A percentile compares a stretch with the other conserved stretches of the same genome.
Evolutionary conservation across 2,888 invertebrate species (phyloP).

Genomic region (Agrenia bidenticulata): DNA sequence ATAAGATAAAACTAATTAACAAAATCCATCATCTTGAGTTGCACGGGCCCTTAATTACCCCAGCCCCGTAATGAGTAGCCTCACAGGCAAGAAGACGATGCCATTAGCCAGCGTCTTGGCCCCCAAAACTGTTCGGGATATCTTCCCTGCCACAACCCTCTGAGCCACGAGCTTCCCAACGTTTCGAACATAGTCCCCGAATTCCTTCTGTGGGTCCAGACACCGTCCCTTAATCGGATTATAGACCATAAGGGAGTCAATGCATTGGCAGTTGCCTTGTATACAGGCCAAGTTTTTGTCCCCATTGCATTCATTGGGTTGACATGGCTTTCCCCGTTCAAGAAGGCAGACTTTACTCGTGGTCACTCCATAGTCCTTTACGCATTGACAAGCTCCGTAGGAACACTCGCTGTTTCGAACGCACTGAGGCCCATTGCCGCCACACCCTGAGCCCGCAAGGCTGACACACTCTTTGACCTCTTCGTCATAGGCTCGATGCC

Average conservation of each 20-base stretch:
- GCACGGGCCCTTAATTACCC: neutral
- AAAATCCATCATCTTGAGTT: neutral
- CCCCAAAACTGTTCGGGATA: neutral
- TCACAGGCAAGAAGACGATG: slow-evolving; percentile 8
- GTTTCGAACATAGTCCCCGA: slow-evolving; percentile 5
- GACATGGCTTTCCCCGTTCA: slow-evolving; percentile 6
- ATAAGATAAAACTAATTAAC: neutral
- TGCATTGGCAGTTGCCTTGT: slow-evolving; percentile 17
- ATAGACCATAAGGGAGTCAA: slow-evolving; percentile 21
- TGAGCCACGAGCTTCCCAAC: slow-evolving; percentile 8
- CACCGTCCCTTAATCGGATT: slow-evolving; percentile 16
- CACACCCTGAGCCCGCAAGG: slow-evolving; percentile 22
- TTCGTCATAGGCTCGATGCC: slow-evolving; percentile 18
- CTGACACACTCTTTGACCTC: slow-evolving; percentile 14
- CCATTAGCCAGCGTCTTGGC: neutral
- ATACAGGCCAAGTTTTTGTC: slow-evolving; percentile 23
- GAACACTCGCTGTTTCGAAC: slow-evolving; percentile 4
- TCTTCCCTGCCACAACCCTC: neutral
- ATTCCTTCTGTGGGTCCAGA: slow-evolving; percentile 18
- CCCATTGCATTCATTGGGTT: slow-evolving; percentile 18
- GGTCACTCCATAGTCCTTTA: slow-evolving; percentile 11
- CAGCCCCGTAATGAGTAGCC: slow-evolving; percentile 1
- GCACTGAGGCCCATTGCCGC: slow-evolving; percentile 4
- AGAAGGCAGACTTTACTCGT: slow-evolving; percentile 18
- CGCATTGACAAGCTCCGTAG: slow-evolving; percentile 23